These are phyloP conservation scores for Bos indicus DNA, from an alignment of 2,113 vertebrate genomes.

Conservation along the genomic window DNA sequence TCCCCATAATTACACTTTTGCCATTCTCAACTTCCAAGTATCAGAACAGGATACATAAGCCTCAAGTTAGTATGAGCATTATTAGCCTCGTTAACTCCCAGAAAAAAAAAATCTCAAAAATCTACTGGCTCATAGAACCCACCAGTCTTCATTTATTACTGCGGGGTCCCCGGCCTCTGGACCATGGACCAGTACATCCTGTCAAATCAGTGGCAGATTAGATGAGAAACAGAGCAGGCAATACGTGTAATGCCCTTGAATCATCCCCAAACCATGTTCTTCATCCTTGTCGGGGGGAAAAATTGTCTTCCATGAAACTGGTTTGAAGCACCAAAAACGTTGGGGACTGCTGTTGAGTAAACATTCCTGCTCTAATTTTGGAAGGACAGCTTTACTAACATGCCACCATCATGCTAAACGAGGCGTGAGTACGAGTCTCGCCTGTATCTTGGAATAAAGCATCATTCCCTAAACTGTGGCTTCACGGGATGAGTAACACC, in stretches of 20 bases:
- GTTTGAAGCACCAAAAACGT: not conserved
- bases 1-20: not conserved
- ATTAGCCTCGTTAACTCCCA: rapidly evolving
- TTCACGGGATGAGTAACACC: not conserved
- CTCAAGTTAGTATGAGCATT: not conserved
- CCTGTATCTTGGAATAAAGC: not conserved
- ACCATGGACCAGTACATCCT: not conserved
- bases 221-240: not conserved
- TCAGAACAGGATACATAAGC: not conserved
- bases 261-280: not conserved
- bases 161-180: not conserved
- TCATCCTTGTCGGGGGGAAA: not conserved
- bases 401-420: rapidly evolving
- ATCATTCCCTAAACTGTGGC: rapidly evolving
- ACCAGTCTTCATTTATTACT: not conserved
- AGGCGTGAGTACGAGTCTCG: not conserved
- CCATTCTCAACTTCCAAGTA: not conserved
- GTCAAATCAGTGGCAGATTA: not conserved
- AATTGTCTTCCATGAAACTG: not conserved
- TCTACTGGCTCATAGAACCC: not conserved
- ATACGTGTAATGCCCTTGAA: not conserved
- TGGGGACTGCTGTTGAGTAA: not conserved
- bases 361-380: not conserved
- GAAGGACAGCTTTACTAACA: not conserved
- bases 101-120: not conserved